Base-by-base conservation (phyloP, 2,797 vertebrate genomes). In the Tragopan temminckii region DNA sequence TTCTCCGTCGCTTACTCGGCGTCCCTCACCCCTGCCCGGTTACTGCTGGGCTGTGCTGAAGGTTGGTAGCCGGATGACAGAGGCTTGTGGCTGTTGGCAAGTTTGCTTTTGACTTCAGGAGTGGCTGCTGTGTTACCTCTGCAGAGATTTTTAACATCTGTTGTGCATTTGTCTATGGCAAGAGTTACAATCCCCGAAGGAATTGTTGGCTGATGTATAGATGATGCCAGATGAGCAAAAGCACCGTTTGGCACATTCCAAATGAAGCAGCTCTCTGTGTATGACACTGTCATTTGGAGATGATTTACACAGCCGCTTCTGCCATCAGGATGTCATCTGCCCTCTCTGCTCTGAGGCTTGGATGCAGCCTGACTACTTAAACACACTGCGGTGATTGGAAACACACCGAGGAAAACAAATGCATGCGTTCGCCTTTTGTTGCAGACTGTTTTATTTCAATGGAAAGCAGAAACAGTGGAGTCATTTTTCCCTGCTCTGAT, bases 161-260 rank as follows among this genome's bases (percentile, higher is more conserved):
- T 77, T 96, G 68, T 76, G 38, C 96, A 90, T 97, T 97, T 96
- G 90, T 91, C 89, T 52, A 93, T 83, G 89, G 93, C 84, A 95
- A 91, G 88, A 95, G 74, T 96, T 95, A 94, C 93, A 94, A 91
- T 90, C 82, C 94, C 94, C 4, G 0, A n/a, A 85, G 91, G 96
- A 93, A 92, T 88, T 69, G 76, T 10, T 96, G 90, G 84, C 85
- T 91, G 90, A 96, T 90, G 82, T 88, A 88, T 90, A 58, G 94
- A 95, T 89, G 93, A 84, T 93, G 92, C 95, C 91, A 97, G 93
- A 95, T 94, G 94, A 93, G 74, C 59, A 94, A 96, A 96, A 92
- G 83, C 71, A 89, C 80, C 71, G 48, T 96, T 96, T 94, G 96
- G 94, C 95, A 88, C 87, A 93, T 97, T 91, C 92, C 94, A 94